A percentile compares a stretch with the other conserved stretches of the same genome.
phyloP scores from a whole-genome alignment of 2,888 invertebrate genomes.

The Steinernema hermaphroditum region DNA sequence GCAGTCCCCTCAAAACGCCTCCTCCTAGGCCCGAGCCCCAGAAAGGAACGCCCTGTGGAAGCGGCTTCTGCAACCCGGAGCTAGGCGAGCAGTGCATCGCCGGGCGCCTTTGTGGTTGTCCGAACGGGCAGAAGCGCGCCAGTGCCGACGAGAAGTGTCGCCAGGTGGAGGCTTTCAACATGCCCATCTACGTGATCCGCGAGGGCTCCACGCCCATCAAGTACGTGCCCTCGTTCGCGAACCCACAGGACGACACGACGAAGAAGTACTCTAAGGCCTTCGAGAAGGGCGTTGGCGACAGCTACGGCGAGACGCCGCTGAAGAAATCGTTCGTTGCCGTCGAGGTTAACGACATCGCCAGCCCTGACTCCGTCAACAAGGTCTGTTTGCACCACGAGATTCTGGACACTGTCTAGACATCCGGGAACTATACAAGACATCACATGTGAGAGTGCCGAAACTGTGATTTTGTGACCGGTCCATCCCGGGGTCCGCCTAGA shows the following conservation, averaged over 20 bases:
- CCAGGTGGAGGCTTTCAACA: constrained; percentile 40
- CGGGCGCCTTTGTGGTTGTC: constrained; percentile 58
- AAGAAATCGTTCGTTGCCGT: constrained; percentile 47
- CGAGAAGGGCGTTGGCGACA: constrained; percentile 48
- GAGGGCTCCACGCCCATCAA: constrained; percentile 47
- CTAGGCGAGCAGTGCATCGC: constrained; percentile 65
- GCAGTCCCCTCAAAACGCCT: background rate
- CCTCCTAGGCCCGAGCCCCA: constrained; percentile 29
- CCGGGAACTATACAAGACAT: too few species aligned
- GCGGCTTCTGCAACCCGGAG: constrained; percentile 1
- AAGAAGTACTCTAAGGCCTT: constrained; percentile 44
- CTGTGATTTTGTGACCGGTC: too few species aligned
- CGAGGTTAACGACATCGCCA: constrained; percentile 50
- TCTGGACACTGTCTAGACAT: too few species aligned
- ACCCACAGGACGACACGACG: constrained; percentile 45
- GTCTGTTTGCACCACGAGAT: background rate
- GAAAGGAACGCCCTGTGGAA: constrained; percentile 54
- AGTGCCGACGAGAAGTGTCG: constrained; percentile 49
- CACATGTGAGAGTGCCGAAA: too few species aligned
- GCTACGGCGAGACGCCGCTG: constrained; percentile 51
- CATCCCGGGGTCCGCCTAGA: too few species aligned
- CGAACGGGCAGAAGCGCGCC: constrained; percentile 55
- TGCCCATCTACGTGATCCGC: constrained; percentile 57
- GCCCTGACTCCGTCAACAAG: constrained; percentile 44
- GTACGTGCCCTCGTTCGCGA: constrained; percentile 47